A percentile compares a stretch with the other conserved stretches of the same genome.
These are phyloP conservation scores for Heliconius hewitsoni DNA, from an alignment of 1,140 invertebrate species.

Conservation along the genomic window DNA sequence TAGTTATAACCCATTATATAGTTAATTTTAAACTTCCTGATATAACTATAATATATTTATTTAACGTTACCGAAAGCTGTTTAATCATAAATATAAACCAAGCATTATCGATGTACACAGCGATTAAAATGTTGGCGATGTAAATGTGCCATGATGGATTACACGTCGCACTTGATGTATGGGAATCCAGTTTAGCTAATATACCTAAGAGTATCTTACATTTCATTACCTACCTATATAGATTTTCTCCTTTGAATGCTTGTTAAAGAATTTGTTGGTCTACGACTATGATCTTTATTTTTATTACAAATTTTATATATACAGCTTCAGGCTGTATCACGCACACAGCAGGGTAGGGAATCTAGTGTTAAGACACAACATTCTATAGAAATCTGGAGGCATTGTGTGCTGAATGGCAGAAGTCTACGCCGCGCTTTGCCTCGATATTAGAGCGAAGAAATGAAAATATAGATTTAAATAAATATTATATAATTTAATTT, in stretches of 20 bases:
- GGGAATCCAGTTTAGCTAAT: not conserved
- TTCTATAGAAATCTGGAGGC: too few relatives aligned
- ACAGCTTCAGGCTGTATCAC: too few relatives aligned
- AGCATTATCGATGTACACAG: not conserved
- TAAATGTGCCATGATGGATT: slow-evolving; percentile 6
- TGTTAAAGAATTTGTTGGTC: not conserved
- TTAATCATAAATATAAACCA: slow-evolving; percentile 3
- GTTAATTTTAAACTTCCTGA: not conserved
- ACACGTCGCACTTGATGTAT: slow-evolving; percentile 4
- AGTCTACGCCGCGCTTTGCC: too few relatives aligned
- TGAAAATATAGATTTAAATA: too few relatives aligned
- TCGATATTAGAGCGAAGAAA: too few relatives aligned
- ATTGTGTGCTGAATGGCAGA: too few relatives aligned
- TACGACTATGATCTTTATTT: not conserved
- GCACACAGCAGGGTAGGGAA: too few relatives aligned
- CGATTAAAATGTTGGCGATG: slow-evolving; percentile 12
- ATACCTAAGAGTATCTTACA: not conserved
- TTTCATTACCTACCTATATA: not conserved
- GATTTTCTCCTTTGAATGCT: not conserved
- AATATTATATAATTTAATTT: too few relatives aligned
- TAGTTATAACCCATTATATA: too few relatives aligned
- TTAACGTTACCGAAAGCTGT: not conserved
- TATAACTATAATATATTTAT: too few relatives aligned
- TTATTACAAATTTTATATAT: too few relatives aligned
- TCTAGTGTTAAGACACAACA: too few relatives aligned